Percentiles rank a stretch among this genome's conserved stretches.
Evolutionary conservation across 1,140 invertebrate species (phyloP).

Genomic region (Zaprionus inermis): DNA sequence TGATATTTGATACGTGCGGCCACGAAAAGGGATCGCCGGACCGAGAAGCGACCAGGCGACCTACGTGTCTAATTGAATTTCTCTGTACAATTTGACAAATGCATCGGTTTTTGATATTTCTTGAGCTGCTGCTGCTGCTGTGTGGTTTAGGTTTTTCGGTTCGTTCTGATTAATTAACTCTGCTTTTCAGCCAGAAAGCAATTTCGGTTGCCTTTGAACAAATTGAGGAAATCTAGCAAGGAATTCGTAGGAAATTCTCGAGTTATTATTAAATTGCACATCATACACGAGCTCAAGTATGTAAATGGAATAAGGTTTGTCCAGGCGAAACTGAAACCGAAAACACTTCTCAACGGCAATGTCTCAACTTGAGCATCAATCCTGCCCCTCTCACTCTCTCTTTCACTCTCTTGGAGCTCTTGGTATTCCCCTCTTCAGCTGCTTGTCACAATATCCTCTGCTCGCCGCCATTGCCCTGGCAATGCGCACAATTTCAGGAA

Average conservation of each 20-base stretch:
- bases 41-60: background rate
- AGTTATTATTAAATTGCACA: background rate
- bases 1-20: slow-evolving; percentile 62
- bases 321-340: slow-evolving; percentile 18
- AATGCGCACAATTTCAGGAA: slow-evolving; percentile 75
- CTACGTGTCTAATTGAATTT: slow-evolving; percentile 66
- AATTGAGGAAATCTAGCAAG: background rate
- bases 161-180: background rate
- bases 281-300: background rate
- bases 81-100: slow-evolving; percentile 51
- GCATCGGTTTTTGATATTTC: background rate
- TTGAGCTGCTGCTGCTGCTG: background rate
- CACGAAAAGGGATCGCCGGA: slow-evolving; percentile 15
- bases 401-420: too few relatives aligned
- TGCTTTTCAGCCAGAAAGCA: background rate
- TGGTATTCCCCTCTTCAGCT: background rate
- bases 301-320: slow-evolving; percentile 4
- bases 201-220: background rate
- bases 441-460: slow-evolving; percentile 49
- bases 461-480: slow-evolving; percentile 34
- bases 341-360: slow-evolving; percentile 79
- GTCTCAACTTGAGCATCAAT: slow-evolving; percentile 66
- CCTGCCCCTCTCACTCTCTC: slow-evolving; percentile 11
- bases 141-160: slow-evolving; percentile 6
- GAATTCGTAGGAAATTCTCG: background rate